These are phyloP conservation scores for Leptinotarsa rubiginosa DNA, from an alignment of 2,888 invertebrate genomes.

Conservation along the genomic window DNA sequence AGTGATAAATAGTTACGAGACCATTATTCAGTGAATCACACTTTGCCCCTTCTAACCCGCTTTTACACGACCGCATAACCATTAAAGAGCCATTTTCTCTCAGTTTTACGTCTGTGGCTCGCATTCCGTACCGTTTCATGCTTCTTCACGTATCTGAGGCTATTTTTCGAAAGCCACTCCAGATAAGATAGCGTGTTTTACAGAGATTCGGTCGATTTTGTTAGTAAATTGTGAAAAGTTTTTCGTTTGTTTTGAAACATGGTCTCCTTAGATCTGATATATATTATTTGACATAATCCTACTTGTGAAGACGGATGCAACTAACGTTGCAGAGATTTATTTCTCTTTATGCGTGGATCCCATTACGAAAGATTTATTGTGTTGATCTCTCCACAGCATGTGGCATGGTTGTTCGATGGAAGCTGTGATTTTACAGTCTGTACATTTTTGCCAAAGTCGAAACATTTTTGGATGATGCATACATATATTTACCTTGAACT, in stretches of 20 bases:
- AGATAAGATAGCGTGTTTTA: constrained; percentile 26
- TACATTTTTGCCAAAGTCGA: too few species aligned
- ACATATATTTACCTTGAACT: too few species aligned
- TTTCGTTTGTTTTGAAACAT: constrained; percentile 18
- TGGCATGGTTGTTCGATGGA: neutral
- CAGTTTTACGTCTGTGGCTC: constrained; percentile 46
- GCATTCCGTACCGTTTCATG: constrained; percentile 22
- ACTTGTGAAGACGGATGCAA: constrained; percentile 1
- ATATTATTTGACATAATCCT: constrained; percentile 14
- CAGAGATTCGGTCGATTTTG: constrained; percentile 7
- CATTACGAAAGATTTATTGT: constrained; percentile 4
- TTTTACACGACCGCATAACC: constrained; percentile 56
- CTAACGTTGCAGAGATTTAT: constrained; percentile 3
- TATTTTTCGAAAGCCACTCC: constrained; percentile 18
- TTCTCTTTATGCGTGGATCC: constrained; percentile 7
- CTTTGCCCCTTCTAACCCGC: constrained; percentile 49
- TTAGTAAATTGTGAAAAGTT: constrained; percentile 1
- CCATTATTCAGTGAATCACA: constrained; percentile 52
- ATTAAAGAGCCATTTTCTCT: constrained; percentile 54
- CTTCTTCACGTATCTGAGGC: constrained; percentile 8
- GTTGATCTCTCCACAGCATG: neutral
- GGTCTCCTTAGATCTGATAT: constrained; percentile 16
- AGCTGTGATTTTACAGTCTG: neutral
- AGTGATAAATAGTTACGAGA: constrained; percentile 55
- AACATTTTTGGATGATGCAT: too few species aligned